These are phyloP conservation scores for Aspidapion aeneum DNA, from an alignment of 2,888 invertebrate species.

Conservation along the genomic window DNA sequence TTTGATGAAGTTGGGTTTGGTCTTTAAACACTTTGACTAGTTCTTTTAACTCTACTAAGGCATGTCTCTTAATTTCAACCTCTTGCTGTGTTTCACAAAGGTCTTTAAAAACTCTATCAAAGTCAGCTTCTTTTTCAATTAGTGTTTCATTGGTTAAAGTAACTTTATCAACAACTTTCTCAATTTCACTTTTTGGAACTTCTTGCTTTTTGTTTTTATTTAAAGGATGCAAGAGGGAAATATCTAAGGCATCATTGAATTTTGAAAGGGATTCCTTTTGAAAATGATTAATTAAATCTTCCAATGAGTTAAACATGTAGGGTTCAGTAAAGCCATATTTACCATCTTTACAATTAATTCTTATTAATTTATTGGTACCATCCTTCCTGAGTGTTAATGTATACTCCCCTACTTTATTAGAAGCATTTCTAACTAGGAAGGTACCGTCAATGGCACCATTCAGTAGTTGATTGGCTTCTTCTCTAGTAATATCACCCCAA, in stretches of 20 bases:
- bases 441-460: conserved; percentile 91
- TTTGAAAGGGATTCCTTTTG: conserved; percentile 80
- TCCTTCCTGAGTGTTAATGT: conserved; percentile 93
- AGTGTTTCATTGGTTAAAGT: conserved; percentile 70
- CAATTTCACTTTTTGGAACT: conserved; percentile 61
- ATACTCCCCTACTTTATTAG: conserved; percentile 90
- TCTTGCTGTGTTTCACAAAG: conserved; percentile 75
- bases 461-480: conserved; percentile 89
- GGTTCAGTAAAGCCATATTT: conserved; percentile 92
- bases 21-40: conserved; percentile 85
- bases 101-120: conserved; percentile 70
- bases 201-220: conserved; percentile 72
- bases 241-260: conserved; percentile 90
- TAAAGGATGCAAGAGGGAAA: conserved; percentile 85
- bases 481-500: conserved; percentile 92
- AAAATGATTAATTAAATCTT: conserved; percentile 88
- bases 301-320: conserved; percentile 74
- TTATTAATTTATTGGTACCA: conserved; percentile 92
- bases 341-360: conserved; percentile 86
- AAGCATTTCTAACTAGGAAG: conserved; percentile 93
- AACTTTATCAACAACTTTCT: conserved; percentile 69
- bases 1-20: conserved; percentile 75
- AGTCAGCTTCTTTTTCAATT: conserved; percentile 67
- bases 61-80: conserved; percentile 77
- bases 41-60: conserved; percentile 85